Conservation (phyloP, 2,113 vertebrate genomes). For the Cranoglanis bouderius region DNA sequence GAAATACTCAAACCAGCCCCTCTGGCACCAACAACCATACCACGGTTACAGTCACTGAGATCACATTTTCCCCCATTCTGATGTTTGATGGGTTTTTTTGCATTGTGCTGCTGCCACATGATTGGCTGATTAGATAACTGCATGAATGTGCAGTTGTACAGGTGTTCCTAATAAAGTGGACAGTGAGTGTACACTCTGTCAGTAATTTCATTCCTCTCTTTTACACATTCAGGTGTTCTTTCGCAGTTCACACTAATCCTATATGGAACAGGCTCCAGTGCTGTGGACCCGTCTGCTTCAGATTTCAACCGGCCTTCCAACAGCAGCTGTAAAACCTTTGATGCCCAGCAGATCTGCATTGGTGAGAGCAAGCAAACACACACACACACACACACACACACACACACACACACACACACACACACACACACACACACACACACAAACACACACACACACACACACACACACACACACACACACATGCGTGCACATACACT, state of each 20-base stretch:
- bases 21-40: too few species aligned
- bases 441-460: conserved; percentile 16
- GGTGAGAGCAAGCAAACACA: conserved; percentile 76
- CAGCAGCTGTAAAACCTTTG: conserved; percentile 92
- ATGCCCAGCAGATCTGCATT: conserved; percentile 91
- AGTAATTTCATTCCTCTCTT: conserved; percentile 19
- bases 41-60: too few species aligned
- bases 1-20: too few species aligned
- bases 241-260: conserved; percentile 90
- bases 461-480: conserved; percentile 14
- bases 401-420: too few species aligned
- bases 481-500: background rate
- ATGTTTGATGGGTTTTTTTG: too few species aligned
- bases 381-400: conserved; percentile 15
- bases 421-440: background rate
- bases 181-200: background rate
- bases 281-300: conserved; percentile 71
- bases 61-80: too few species aligned
- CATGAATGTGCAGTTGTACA: too few species aligned
- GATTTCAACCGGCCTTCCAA: conserved; percentile 83
- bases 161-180: too few species aligned
- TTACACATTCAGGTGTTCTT: conserved; percentile 78
- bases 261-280: conserved; percentile 81
- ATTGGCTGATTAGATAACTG: too few species aligned
- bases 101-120: too few species aligned